Base-by-base conservation (phyloP, 2,888 invertebrate genomes). In the Scaptomyza parva region DNA sequence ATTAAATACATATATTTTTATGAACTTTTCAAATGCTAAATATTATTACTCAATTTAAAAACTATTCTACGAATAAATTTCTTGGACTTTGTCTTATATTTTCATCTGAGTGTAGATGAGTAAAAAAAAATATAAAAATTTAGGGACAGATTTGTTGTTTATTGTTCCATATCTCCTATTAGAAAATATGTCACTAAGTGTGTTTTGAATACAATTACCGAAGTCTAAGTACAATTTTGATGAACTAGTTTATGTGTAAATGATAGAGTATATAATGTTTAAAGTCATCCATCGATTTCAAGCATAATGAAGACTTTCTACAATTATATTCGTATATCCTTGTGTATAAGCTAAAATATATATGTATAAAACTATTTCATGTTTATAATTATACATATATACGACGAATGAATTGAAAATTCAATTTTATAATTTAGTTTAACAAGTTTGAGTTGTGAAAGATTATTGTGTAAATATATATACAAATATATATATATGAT, bases 281-380 rank as follows among this genome's bases (percentile, higher is more conserved):
- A 33, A 64, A 74, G 70, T 69, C 50, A 58, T 41, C 47, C 28
- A 30, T 59, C 52, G 33, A 65, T 48, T 58, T 33, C 47, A 71
- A 76, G 77, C 74, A 71, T 67, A 71, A 67, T 76, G 77, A 74
- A 74, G 74, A 74, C 74, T 74, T 59, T 47, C 24, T 18, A 54
- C 47, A 39, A 52, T 40, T 53, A 35, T 59, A 37, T 51, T 11
- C 22, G 43, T 64, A n/a, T 41, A 50, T 44, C 18, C 35, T 40
- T 61, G 61, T 12, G 45, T 33, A 57, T 71, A 53, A 50, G 35
- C 24, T 54, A 18, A 44, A 48, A 39, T n/a, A 30, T 53, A 55
- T 53, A 22, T 22, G 22, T 22, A 28, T 28, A 51, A 22, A 64
- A n/a, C 35, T 8, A 28, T 26, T 48, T 35, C 14, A 41, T 33